Evolutionary conservation across 2,113 vertebrate species (phyloP), one percentile per base, ranked within the genome.

Genomic region (Melanerpes aurifrons): DNA sequence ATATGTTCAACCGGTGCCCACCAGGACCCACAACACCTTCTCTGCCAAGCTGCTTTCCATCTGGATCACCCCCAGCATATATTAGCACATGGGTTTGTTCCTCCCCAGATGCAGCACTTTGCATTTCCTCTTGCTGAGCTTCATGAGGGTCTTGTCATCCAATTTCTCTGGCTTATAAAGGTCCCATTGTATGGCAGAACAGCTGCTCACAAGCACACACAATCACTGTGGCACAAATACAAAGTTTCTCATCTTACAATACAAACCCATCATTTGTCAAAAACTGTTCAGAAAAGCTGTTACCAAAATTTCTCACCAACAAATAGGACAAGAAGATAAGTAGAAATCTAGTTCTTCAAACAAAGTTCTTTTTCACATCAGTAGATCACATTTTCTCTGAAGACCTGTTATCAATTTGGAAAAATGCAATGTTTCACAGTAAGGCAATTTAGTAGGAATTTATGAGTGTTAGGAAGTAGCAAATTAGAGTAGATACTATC

Each of bases 401-500:
- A 88, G 1, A 31, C 86, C 28, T 62, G 70, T 91, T 94, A 89
- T 81, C 68, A 90, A 86, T 86, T 82, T 91, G 96, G 87, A 87
- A 81, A 78, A 92, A 66, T 40, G 11, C 13, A 72, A 85, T 66
- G 71, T 96, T 96, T 94, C 64, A 82, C 3, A 54, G 94, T 81
- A 94, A 32, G 62, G 58, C 75, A 87, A 90, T 95, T 94, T 83
- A 92, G 48, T 32, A 83, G 48, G 45, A 95, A 83, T 89, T 93
- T 95, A 90, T 93, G 79, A 91, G 93, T 94, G 48, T 47, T 86
- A 62, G 71, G 45, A 94, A 91, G 76, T 87, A 62, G 75, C 45
- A 95, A 74, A 96, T 94, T 95, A 80, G 64, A 92, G 87, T 50
- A 93, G 91, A 87, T 86, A 64, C 20, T 80, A 82, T 87, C 79